phyloP scores from a whole-genome alignment of 2,113 vertebrate genomes.

The western clawed frog (Xenopus tropicalis) region UCB_Xtro_10.0 CM004449.2:21465001-21465500 shows the following conservation, averaged over 20 bases:
- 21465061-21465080: not conserved
- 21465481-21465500: not conserved
- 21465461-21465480: constrained; percentile 23
- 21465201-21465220: constrained; percentile 13
- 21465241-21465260: not conserved
- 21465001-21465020: constrained; percentile 14
- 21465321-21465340: constrained; percentile 11
- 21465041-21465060: constrained; percentile 29
- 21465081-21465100: constrained; percentile 38
- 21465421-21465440: constrained; percentile 27
- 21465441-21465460: constrained; percentile 33
- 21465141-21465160: not conserved
- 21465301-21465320: constrained; percentile 27
- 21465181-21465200: not conserved
- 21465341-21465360: constrained; percentile 30
- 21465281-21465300: constrained; percentile 32
- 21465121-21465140: constrained; percentile 1
- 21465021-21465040: not conserved
- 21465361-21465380: constrained; percentile 26
- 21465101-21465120: constrained; percentile 26
- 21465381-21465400: constrained; percentile 31
- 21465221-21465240: not conserved
- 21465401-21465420: constrained; percentile 21
- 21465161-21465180: not conserved
- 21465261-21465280: not conserved